A percentile compares a stretch with the other conserved stretches of the same genome.
phyloP scores from a whole-genome alignment of 2,113 vertebrate genomes.

The Bostrychus sinensis region DNA sequence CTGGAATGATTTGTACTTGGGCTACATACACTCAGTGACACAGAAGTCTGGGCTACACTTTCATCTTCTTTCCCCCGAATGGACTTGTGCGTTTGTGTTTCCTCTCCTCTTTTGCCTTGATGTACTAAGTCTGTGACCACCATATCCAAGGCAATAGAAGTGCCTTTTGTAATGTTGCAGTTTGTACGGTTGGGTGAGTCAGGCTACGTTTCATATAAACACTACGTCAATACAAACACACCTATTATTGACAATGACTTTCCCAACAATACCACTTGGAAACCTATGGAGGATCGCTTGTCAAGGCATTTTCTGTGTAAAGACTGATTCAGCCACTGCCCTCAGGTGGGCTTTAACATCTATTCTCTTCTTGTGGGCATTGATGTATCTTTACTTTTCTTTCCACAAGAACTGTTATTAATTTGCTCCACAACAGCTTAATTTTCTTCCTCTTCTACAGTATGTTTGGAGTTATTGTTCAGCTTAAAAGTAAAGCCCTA shows the following conservation, averaged over 20 bases:
- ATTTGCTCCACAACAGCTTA: not conserved
- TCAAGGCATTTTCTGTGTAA: not conserved
- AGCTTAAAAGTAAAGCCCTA: not conserved
- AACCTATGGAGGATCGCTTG: not conserved
- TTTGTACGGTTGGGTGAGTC: conserved; percentile 11
- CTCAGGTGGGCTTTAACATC: conserved; percentile 1
- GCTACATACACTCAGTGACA: conserved; percentile 36
- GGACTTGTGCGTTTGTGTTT: conserved; percentile 49
- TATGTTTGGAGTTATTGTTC: not conserved
- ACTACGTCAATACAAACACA: not conserved
- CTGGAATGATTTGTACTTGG: conserved; percentile 59
- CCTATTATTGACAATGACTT: not conserved
- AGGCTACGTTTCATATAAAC: not conserved
- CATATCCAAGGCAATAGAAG: conserved; percentile 1
- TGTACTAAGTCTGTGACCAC: conserved; percentile 21
- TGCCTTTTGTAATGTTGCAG: conserved; percentile 17
- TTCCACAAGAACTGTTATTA: not conserved
- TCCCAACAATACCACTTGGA: not conserved
- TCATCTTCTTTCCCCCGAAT: conserved; percentile 46
- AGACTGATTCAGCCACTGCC: not conserved
- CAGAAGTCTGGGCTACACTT: conserved; percentile 47
- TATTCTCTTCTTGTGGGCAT: not conserved
- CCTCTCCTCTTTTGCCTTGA: conserved; percentile 36
- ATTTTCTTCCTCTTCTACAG: not conserved
- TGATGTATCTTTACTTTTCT: not conserved